Conservation (phyloP, 2,888 invertebrate genomes). For the Seladonia tumulorum region DNA sequence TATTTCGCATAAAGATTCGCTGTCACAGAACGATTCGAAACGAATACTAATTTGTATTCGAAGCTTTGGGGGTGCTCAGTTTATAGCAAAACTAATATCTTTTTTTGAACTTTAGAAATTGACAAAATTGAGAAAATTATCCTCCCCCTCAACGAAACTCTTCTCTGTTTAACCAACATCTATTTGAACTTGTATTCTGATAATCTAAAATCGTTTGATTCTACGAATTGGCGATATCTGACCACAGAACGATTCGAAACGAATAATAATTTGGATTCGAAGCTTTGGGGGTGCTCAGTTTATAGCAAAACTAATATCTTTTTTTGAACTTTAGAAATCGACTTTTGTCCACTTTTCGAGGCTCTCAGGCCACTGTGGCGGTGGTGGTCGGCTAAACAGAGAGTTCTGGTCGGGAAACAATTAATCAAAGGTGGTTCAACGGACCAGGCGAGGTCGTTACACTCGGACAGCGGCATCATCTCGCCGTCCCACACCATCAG, state of each 20-base stretch:
- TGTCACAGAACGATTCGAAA: too few species aligned
- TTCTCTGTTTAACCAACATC: background rate
- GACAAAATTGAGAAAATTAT: too few species aligned
- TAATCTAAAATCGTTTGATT: too few species aligned
- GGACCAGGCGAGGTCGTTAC: conserved; percentile 93
- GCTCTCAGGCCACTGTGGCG: background rate
- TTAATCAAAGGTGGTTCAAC: conserved; percentile 70
- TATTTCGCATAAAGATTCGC: too few species aligned
- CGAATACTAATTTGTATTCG: too few species aligned
- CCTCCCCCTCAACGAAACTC: background rate
- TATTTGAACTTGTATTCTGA: too few species aligned
- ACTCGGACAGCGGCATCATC: conserved; percentile 89
- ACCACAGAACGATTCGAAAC: too few species aligned
- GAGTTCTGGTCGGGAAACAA: background rate
- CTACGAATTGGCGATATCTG: too few species aligned
- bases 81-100: too few species aligned
- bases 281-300: background rate
- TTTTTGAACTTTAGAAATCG: background rate
- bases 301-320: too few species aligned
- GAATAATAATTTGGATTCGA: background rate
- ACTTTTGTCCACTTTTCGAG: background rate
- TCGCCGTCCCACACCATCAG: conserved; percentile 94
- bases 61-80: too few species aligned
- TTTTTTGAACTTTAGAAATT: too few species aligned
- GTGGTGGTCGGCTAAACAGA: background rate